Conservation (phyloP, 1,140 invertebrate species). For the Drosophila repleta region DNA sequence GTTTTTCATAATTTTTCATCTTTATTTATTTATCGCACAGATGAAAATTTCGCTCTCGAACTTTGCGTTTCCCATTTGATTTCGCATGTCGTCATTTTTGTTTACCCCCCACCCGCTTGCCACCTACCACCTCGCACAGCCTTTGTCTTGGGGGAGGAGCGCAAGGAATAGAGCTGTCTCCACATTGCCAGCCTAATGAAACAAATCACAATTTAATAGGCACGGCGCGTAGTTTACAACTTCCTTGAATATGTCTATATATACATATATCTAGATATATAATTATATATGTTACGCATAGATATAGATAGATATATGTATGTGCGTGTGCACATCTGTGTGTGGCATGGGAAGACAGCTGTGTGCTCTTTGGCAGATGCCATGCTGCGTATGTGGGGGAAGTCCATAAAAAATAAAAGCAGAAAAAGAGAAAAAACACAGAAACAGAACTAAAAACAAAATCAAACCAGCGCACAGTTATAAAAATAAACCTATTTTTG, state of each 20-base stretch:
- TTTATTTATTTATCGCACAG: constrained; percentile 74
- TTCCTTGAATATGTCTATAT: constrained; percentile 59
- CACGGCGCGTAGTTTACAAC: constrained; percentile 63
- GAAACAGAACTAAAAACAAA: constrained; percentile 41
- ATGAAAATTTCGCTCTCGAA: constrained; percentile 50
- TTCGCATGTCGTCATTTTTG: constrained; percentile 75
- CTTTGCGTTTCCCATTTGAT: constrained; percentile 43
- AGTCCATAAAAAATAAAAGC: constrained; percentile 73
- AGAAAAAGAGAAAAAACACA: constrained; percentile 60
- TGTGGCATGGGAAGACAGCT: constrained; percentile 75
- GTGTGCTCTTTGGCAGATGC: constrained; percentile 70
- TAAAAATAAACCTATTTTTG: constrained; percentile 82
- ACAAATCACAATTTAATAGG: constrained; percentile 76
- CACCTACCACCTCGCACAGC: too few species aligned
- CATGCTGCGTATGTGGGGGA: constrained; percentile 72
- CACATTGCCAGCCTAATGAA: constrained; percentile 33
- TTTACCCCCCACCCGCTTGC: constrained; percentile 64
- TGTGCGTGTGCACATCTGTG: constrained; percentile 10
- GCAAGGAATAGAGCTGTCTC: constrained; percentile 14
- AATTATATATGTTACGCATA: constrained; percentile 9
- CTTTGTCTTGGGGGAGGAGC: constrained; percentile 42
- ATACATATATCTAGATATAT: constrained; percentile 6
- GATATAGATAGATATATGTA: background rate
- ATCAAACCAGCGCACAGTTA: constrained; percentile 79
- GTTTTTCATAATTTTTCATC: constrained; percentile 78